These are phyloP conservation scores for Euproctis similis DNA, from an alignment of 2,888 invertebrate species.

Conservation along the genomic window DNA sequence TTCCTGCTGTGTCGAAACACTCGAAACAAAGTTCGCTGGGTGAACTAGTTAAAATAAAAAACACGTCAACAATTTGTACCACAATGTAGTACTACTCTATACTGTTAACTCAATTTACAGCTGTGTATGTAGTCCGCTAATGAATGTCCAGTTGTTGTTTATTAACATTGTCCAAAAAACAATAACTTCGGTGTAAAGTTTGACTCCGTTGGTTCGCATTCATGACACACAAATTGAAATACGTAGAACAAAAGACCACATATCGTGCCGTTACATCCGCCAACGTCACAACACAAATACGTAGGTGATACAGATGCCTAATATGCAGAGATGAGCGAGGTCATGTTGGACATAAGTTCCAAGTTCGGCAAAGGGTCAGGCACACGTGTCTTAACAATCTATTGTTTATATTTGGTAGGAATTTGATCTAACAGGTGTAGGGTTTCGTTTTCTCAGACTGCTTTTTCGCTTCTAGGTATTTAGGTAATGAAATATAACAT, in stretches of 20 bases:
- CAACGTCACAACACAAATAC: constrained; percentile 34
- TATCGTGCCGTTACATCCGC: constrained; percentile 45
- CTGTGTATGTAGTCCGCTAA: constrained; percentile 18
- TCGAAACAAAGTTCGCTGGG: too few species aligned
- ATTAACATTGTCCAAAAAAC: constrained; percentile 15
- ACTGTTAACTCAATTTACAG: constrained; percentile 7
- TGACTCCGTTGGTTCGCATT: constrained; percentile 31
- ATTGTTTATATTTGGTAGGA: too few species aligned
- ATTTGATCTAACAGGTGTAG: too few species aligned
- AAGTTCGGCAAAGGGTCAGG: constrained; percentile 20
- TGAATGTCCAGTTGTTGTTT: constrained; percentile 6
- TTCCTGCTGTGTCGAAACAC: too few species aligned
- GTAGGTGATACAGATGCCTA: constrained; percentile 32
- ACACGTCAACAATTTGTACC: too few species aligned
- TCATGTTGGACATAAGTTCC: too few species aligned
- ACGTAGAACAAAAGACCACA: constrained; percentile 38
- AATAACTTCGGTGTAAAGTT: constrained; percentile 21
- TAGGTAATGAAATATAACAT: too few species aligned
- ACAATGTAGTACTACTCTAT: too few species aligned
- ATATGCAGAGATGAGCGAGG: constrained; percentile 36
- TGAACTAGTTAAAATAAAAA: too few species aligned
- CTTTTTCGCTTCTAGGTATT: too few species aligned
- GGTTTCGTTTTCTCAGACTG: too few species aligned
- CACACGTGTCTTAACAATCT: too few species aligned
- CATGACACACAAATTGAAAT: constrained; percentile 44